Conservation (phyloP, 2,888 invertebrate genomes). For the Pteria penguin region DNA sequence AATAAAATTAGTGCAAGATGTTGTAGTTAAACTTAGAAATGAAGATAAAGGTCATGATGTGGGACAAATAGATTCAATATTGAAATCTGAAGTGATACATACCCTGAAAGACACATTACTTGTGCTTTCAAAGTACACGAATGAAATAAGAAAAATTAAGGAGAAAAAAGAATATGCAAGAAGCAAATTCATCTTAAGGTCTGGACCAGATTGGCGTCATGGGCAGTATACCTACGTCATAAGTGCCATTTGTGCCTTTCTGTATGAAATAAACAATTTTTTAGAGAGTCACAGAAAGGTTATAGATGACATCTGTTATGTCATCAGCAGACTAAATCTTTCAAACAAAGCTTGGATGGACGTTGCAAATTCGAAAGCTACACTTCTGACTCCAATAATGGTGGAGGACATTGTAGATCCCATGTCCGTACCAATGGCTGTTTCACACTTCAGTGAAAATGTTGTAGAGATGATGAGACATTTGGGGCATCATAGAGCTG, state of each 20-base stretch:
- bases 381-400: not conserved
- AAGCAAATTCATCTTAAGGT: not conserved
- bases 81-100: not conserved
- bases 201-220: conserved; percentile 22
- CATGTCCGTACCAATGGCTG: conserved; percentile 46
- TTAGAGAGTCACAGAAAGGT: not conserved
- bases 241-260: conserved; percentile 13
- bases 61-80: not conserved
- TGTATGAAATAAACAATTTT: conserved; percentile 18
- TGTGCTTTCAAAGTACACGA: not conserved
- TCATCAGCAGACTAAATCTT: too few species aligned
- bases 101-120: conserved; percentile 7
- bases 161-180: conserved; percentile 3
- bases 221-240: conserved; percentile 27
- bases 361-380: not conserved
- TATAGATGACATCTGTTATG: not conserved
- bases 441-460: conserved; percentile 31
- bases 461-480: conserved; percentile 37
- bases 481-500: conserved; percentile 27
- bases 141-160: not conserved
- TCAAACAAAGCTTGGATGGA: conserved; percentile 11
- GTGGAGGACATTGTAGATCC: not conserved
- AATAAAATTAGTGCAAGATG: conserved; percentile 7
- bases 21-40: not conserved
- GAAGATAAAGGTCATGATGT: conserved; percentile 9